Conservation (phyloP, 2,113 vertebrate species). For the Lonchura striata region DNA sequence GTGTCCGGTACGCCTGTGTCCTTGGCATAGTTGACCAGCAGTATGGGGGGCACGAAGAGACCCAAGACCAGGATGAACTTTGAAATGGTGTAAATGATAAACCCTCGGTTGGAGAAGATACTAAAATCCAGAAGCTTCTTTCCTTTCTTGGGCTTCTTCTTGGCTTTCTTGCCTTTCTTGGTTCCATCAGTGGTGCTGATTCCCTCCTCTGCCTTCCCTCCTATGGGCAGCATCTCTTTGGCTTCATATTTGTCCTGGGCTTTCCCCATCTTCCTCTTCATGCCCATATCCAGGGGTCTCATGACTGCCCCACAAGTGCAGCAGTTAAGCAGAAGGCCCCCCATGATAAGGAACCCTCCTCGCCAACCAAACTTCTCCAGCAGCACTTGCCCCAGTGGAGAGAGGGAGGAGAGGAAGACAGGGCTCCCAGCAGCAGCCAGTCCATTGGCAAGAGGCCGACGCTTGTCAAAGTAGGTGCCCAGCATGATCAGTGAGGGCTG, state of each 20-base stretch:
- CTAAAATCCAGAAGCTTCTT: conserved; percentile 78
- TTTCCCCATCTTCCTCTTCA: conserved; percentile 17
- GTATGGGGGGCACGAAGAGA: conserved; percentile 79
- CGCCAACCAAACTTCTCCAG: conserved; percentile 79
- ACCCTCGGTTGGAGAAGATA: conserved; percentile 73
- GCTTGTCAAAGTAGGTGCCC: conserved; percentile 78
- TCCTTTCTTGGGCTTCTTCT: conserved; percentile 58
- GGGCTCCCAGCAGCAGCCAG: conserved; percentile 81
- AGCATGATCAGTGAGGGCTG: conserved; percentile 81
- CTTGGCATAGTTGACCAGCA: conserved; percentile 82
- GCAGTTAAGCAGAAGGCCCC: conserved; percentile 80
- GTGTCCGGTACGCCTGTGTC: conserved; percentile 75
- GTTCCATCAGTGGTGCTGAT: conserved; percentile 34
- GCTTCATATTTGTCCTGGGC: conserved; percentile 57
- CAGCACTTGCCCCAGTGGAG: conserved; percentile 78
- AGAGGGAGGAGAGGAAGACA: conserved; percentile 77
- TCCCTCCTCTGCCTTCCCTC: conserved; percentile 31
- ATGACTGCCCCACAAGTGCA: conserved; percentile 80
- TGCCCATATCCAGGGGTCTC: conserved; percentile 68
- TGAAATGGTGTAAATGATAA: conserved; percentile 74
- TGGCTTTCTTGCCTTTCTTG: conserved; percentile 61
- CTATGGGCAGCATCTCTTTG: conserved; percentile 61
- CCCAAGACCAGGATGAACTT: conserved; percentile 80
- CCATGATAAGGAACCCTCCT: conserved; percentile 81
- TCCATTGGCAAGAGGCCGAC: conserved; percentile 79